These are phyloP conservation scores for Pegoplata infirma DNA, from an alignment of 2,888 invertebrate species.

Conservation along the genomic window DNA sequence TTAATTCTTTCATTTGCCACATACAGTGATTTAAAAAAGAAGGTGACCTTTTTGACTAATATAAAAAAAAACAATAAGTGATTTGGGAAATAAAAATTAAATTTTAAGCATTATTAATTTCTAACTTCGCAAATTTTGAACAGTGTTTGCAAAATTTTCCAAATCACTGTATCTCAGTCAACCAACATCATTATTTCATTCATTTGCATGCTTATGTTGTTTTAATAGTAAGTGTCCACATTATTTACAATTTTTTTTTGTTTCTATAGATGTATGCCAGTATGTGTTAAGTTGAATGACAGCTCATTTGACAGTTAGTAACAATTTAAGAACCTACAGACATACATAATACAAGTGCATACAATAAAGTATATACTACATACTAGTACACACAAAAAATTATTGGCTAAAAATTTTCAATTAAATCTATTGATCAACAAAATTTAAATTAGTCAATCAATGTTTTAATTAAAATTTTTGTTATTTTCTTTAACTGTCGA, in stretches of 20 bases:
- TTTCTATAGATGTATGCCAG: background rate
- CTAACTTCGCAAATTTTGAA: background rate
- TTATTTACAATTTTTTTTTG: conserved; percentile 14
- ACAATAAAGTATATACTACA: background rate
- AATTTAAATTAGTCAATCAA: too few relatives aligned
- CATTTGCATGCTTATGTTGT: conserved; percentile 37
- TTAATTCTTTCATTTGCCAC: background rate
- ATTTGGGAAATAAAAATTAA: too few relatives aligned
- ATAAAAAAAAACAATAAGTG: too few relatives aligned
- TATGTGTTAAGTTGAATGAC: conserved; percentile 52
- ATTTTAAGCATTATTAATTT: too few relatives aligned
- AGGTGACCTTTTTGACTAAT: too few relatives aligned
- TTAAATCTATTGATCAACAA: too few relatives aligned
- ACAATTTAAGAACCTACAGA: conserved; percentile 37
- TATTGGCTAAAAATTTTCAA: too few relatives aligned
- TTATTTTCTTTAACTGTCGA: too few relatives aligned
- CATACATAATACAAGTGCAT: background rate
- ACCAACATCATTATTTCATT: conserved; percentile 41
- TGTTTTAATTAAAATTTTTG: too few relatives aligned
- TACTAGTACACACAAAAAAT: too few relatives aligned
- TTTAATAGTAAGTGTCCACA: conserved; percentile 51
- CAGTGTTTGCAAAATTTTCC: background rate
- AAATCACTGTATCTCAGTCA: conserved; percentile 16
- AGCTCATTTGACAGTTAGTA: conserved; percentile 58
- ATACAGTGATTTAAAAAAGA: conserved; percentile 20